These are phyloP conservation scores for Mesitornis unicolor DNA, from an alignment of 2,113 vertebrate genomes.

Conservation along the genomic window DNA sequence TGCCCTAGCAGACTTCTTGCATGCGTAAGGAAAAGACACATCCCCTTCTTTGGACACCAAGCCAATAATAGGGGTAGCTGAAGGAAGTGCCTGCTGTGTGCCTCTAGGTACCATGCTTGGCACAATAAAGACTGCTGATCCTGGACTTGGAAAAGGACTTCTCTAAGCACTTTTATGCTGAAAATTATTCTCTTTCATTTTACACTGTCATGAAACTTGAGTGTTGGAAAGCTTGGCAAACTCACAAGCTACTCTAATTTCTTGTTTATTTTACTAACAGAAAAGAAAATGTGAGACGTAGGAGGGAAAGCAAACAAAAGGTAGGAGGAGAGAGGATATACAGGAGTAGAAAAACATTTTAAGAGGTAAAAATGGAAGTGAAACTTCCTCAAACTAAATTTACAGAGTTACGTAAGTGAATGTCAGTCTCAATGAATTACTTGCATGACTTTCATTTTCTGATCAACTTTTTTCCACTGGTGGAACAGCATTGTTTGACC, in stretches of 20 bases:
- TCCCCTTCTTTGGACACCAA: not conserved
- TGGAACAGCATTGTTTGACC: not conserved
- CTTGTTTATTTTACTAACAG: not conserved
- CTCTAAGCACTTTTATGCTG: not conserved
- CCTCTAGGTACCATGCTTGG: not conserved
- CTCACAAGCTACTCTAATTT: not conserved
- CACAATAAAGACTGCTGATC: not conserved
- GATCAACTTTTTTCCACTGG: not conserved
- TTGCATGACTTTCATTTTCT: not conserved
- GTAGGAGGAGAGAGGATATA: not conserved
- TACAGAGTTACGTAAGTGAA: not conserved
- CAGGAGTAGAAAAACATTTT: not conserved
- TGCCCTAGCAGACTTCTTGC: not conserved
- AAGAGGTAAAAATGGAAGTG: not conserved
- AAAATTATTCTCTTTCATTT: not conserved
- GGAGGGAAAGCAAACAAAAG: not conserved
- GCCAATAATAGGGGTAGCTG: not conserved
- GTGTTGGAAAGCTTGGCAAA: not conserved
- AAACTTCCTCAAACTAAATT: not conserved
- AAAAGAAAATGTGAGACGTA: not conserved
- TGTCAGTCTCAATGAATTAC: accelerated
- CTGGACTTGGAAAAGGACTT: not conserved
- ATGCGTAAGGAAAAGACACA: not conserved
- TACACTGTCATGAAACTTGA: not conserved
- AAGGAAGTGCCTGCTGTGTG: not conserved